A percentile compares a stretch with the other conserved stretches of the same genome.
Conservation (phyloP, 2,888 invertebrate species). For the Zhuqinia jingwanae region DNA sequence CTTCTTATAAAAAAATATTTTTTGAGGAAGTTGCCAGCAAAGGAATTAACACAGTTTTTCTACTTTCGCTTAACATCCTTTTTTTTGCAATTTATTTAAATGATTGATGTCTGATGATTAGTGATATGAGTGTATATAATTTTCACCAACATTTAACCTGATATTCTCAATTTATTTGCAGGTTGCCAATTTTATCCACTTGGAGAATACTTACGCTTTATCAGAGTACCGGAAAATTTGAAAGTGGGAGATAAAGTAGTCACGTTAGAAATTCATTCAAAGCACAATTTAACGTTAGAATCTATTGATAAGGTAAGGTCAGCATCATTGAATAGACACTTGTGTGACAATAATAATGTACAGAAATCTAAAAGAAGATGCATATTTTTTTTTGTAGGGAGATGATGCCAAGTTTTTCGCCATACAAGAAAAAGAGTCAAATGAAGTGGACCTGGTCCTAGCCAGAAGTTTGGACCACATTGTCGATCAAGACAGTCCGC, state of each 20-base stretch:
- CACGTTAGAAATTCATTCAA: constrained; percentile 90
- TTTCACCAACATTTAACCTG: too few species aligned
- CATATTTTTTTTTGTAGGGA: constrained; percentile 82
- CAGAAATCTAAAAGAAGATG: too few species aligned
- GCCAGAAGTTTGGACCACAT: constrained; percentile 89
- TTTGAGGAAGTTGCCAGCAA: constrained; percentile 19
- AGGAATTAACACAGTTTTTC: neutral
- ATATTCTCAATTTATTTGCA: constrained; percentile 80
- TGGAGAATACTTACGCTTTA: constrained; percentile 90
- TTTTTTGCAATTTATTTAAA: neutral
- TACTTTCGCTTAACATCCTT: constrained; percentile 36
- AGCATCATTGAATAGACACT: too few species aligned
- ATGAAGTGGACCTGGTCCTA: constrained; percentile 88
- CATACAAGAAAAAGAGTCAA: constrained; percentile 88
- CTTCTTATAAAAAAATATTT: neutral
- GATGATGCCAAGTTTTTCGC: constrained; percentile 88
- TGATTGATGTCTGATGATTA: neutral
- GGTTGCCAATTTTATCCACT: constrained; percentile 91
- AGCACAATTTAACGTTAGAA: constrained; percentile 87
- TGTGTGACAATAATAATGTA: too few species aligned
- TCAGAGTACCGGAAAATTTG: constrained; percentile 91
- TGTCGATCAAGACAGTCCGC: constrained; percentile 90
- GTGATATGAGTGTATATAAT: neutral
- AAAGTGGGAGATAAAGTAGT: constrained; percentile 89
- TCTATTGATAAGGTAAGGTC: constrained; percentile 85